These are phyloP conservation scores for Globodera ellingtonae DNA, from an alignment of 1,140 invertebrate species.

Conservation along the genomic window DNA sequence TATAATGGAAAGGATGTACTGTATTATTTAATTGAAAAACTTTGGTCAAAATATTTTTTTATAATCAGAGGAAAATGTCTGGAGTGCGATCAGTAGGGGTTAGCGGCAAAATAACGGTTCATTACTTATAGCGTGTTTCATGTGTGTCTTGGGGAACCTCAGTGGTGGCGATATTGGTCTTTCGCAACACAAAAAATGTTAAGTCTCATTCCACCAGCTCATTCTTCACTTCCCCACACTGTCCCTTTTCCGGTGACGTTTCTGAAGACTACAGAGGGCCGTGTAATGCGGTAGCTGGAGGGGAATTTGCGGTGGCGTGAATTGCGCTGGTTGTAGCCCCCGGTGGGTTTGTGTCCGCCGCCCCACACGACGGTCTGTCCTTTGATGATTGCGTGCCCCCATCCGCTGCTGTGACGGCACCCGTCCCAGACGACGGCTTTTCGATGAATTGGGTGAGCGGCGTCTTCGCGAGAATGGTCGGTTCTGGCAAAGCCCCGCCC, in stretches of 20 bases:
- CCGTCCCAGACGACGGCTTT: background rate
- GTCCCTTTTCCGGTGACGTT: background rate
- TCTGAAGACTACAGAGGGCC: conserved; percentile 3
- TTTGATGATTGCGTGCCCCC: background rate
- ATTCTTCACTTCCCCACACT: background rate
- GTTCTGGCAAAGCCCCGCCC: conserved; percentile 5
- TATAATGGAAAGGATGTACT: too few relatives aligned
- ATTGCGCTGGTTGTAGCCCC: background rate
- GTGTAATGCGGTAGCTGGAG: background rate
- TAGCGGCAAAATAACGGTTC: background rate
- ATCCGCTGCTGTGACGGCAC: background rate
- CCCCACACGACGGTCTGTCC: background rate
- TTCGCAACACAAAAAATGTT: background rate
- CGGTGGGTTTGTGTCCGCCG: background rate
- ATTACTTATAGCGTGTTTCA: background rate
- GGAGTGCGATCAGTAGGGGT: background rate
- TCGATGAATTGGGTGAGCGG: conserved; percentile 34
- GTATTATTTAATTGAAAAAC: background rate
- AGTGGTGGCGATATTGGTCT: background rate
- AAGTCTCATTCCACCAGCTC: background rate
- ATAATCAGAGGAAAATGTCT: background rate
- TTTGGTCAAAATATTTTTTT: background rate
- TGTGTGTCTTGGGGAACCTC: background rate
- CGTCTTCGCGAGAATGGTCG: conserved; percentile 37
- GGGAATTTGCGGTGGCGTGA: background rate